Conservation (phyloP, 2,888 invertebrate genomes). For the Andrena haemorrhoa region DNA sequence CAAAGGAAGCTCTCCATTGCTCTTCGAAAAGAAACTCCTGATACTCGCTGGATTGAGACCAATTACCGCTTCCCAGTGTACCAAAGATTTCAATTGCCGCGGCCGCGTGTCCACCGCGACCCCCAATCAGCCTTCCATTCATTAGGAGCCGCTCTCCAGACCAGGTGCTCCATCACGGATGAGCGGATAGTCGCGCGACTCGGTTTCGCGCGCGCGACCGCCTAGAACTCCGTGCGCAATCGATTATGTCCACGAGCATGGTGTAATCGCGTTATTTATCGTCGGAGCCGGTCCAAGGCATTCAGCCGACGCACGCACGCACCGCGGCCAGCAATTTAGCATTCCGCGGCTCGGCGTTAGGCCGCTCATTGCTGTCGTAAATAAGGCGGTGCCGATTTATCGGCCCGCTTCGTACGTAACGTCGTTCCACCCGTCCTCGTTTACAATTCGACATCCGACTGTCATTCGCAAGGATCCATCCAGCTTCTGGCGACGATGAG, state of each 20-base stretch:
- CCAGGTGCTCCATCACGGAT: conserved; percentile 30
- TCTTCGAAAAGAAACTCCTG: background rate
- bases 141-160: conserved; percentile 19
- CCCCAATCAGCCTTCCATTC: conserved; percentile 49
- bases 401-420: background rate
- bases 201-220: conserved; percentile 51
- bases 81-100: conserved; percentile 42
- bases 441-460: conserved; percentile 14
- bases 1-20: background rate
- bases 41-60: conserved; percentile 9
- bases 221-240: conserved; percentile 45
- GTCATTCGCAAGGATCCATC: conserved; percentile 4
- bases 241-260: conserved; percentile 51
- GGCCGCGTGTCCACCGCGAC: background rate
- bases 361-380: conserved; percentile 57
- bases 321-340: conserved; percentile 44
- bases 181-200: conserved; percentile 44
- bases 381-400: conserved; percentile 61
- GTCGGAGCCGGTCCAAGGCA: conserved; percentile 7
- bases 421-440: background rate
- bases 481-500: background rate
- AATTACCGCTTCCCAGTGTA: conserved; percentile 24
- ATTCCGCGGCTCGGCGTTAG: conserved; percentile 49
- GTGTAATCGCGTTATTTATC: conserved; percentile 66
- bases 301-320: conserved; percentile 23